phyloP scores from a whole-genome alignment of 2,888 invertebrate genomes.

The Ormyrus nitidulus region DNA sequence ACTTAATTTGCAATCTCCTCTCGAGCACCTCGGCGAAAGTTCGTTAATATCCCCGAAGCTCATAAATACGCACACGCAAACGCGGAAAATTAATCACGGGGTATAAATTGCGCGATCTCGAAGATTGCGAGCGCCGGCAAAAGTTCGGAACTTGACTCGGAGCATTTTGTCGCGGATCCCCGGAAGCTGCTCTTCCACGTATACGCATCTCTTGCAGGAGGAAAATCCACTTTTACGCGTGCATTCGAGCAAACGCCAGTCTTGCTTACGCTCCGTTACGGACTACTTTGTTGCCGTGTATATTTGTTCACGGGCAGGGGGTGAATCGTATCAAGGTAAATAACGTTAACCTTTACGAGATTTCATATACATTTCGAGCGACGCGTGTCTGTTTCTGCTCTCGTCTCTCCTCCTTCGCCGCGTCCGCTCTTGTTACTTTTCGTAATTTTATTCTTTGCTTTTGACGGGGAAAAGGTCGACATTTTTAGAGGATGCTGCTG shows the following conservation, averaged over 20 bases:
- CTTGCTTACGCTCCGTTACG: constrained; percentile 24
- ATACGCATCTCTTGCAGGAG: neutral
- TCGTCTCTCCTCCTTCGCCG: neutral
- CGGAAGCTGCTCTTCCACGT: too few relatives aligned
- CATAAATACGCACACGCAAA: too few relatives aligned
- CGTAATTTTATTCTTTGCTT: constrained; percentile 1
- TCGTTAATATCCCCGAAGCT: too few relatives aligned
- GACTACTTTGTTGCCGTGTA: constrained; percentile 9
- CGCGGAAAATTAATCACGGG: too few relatives aligned
- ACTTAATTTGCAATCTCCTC: too few relatives aligned
- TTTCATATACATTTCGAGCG: neutral
- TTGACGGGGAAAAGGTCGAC: too few relatives aligned
- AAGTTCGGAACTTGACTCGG: too few relatives aligned
- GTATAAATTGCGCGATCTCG: too few relatives aligned
- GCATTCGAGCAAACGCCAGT: constrained; percentile 17
- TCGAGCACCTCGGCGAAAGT: too few relatives aligned
- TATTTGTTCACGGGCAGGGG: neutral
- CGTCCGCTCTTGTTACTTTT: neutral
- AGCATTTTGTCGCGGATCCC: too few relatives aligned
- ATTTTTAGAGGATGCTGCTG: too few relatives aligned
- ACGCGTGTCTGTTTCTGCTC: neutral
- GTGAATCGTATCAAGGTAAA: constrained; percentile 25
- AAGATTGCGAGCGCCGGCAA: too few relatives aligned
- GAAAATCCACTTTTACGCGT: constrained; percentile 17
- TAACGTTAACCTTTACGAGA: constrained; percentile 36